phyloP scores from a whole-genome alignment of 2,797 vertebrate genomes.

The Leptoclinus maculatus region DNA sequence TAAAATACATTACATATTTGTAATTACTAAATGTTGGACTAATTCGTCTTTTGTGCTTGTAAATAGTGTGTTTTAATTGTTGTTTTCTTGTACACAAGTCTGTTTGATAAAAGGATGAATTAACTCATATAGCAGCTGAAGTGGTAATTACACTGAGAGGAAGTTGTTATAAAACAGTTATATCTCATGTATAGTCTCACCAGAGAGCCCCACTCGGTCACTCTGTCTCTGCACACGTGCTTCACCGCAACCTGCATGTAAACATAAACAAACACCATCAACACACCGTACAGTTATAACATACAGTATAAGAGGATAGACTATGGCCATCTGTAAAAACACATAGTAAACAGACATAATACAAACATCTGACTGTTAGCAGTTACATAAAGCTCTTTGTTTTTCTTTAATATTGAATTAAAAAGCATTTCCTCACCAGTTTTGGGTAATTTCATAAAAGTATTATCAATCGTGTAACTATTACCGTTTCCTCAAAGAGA shows the following conservation, averaged over 20 bases:
- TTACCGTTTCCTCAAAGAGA: not conserved
- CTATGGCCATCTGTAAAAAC: not conserved
- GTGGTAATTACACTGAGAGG: not conserved
- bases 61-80: not conserved
- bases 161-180: not conserved
- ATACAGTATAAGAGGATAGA: not conserved
- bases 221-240: conserved; percentile 90
- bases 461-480: not conserved
- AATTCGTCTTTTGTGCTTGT: not conserved
- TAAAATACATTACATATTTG: not conserved
- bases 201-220: conserved; percentile 90
- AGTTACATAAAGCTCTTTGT: not conserved
- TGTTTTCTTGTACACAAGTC: no score
- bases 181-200: conserved; percentile 79
- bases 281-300: not conserved
- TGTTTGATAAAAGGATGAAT: not conserved
- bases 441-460: accelerated
- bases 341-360: not conserved
- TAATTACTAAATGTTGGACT: not conserved
- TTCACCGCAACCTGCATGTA: conserved; percentile 89
- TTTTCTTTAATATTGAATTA: not conserved
- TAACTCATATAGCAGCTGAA: not conserved
- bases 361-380: no score
- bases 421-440: not conserved
- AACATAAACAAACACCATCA: conserved; percentile 24